Evolutionary conservation across 2,888 invertebrate genomes (phyloP), one percentile per base, ranked within the genome.

Genomic region (Tetramorium bicarinatum): DNA sequence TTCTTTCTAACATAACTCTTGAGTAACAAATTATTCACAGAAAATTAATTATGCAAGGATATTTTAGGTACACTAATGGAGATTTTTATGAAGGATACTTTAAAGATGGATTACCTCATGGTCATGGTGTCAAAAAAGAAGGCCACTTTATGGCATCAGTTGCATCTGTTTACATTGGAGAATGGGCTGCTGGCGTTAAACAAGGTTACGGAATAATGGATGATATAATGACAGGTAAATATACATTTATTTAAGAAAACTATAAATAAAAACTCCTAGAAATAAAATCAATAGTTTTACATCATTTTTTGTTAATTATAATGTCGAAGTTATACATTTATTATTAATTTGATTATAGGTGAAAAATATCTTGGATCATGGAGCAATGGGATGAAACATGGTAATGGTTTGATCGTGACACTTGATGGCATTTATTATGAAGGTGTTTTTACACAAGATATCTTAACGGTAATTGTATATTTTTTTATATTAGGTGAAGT

Each of bases 351-450:
- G 54, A 66, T 54, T 92, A 25, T 85, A 96, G 96, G 98, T 2
- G 98, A 98, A 94, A 98, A 98, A 94, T 99, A 98, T 94, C 96
- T 99, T 94, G 99, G 99, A 8, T 97, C 97, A 95, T 99, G 98
- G 98, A 96, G 96, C 84, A 98, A 98, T 87, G 98, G 98, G 93
- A 96, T 97, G 93, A 97, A 97, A 86, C 97, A 97, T 92, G 99
- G 98, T 0, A 97, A 96, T 92, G 99, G 98, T 4, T 95, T 98
- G 84, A 97, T 98, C 82, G 98, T 99, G 21, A 98, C 98, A 0
- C 96, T 98, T 82, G 98, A 98, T 93, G 98, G 98, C 0, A 97
- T 98, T 94, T 99, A 98, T 95, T 98, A 98, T 91, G 98, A 98
- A 95, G 99, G 99, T 18, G 96, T 96, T 86, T 99, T 98, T 93